Base-by-base conservation (phyloP, 2,888 invertebrate genomes). In the Drosophila sordidula region DNA sequence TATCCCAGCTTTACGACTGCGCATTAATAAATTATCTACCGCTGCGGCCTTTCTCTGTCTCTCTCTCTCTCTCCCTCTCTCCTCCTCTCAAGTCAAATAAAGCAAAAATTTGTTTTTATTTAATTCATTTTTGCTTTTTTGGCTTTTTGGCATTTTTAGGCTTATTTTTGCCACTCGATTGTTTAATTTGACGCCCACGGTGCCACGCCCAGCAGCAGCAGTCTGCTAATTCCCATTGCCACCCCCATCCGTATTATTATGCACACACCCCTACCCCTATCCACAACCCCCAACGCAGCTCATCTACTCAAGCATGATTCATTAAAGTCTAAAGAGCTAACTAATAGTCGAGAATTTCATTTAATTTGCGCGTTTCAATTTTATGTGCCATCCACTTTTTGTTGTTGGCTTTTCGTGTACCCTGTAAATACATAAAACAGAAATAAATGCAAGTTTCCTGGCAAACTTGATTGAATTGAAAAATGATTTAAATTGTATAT, bases 271-370 rank as follows among this genome's bases (percentile, higher is more conserved):
- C 41, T 1, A 5, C 6, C 14, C 25, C 39, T 1, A 11, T 14
- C 41, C 0, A 6, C 1, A n/a, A n/a, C n/a, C 6, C 12, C 14
- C 39, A 50, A 50, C 29, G 18, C 51, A 29, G 34, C 34, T 34
- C 34, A 44, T 36, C 36, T 47, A 64, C 25, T 45, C 63, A 44
- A 45, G 26, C 75, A 81, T 81, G 81, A 81, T 81, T 81, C 81
- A 81, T 81, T 85, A 71, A 82, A 85, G 80, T 82, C 83, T 82
- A 75, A 82, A 86, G 77, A 83, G 83, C 86, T 65, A 68, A 75
- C 76, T 75, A 85, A 79, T 81, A 79, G 81, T 76, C 76, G 69
- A 82, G 81, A 77, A 85, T 75, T 76, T 77, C 62, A 77, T 82
- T 80, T 66, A 72, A 86, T 85, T 81, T 69, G 66, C 71, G 74